Base-by-base conservation (phyloP, 2,113 vertebrate species). In the Amphiprion ocellaris region DNA sequence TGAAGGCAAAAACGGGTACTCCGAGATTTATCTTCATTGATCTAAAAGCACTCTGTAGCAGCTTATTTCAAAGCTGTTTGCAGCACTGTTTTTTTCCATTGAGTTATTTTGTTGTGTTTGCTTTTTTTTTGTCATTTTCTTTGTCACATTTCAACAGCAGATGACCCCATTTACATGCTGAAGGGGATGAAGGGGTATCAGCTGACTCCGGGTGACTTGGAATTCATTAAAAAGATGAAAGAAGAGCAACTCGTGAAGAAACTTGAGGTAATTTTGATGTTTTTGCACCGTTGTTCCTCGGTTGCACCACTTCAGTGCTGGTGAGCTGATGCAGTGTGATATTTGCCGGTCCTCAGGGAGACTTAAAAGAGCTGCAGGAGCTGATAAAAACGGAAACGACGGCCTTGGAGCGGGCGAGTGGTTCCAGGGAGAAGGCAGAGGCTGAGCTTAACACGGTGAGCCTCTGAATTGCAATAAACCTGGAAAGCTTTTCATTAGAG, bases 141-240 rank as follows among this genome's bases (percentile, higher is more conserved):
- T 26, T 50, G 16, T 16, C 17, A n/a, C 19, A 11, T 7, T 17
- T 54, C 21, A 23, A 53, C 80, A 17, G 10, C 70, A 7, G 52
- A 46, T 0, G 73, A 80, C 6, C 56, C 72, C 0, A n/a, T 69
- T 9, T 50, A 66, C 28, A 84, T 93, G 84, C 74, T 95, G 54
- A 91, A 82, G 55, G 92, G 92, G 11, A 94, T 94, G 94, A 87
- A 77, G 67, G 94, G 90, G 0, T 94, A 93, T 44, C 60, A 76
- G 58, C 61, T 85, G 64, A 94, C 89, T 0, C 10, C 46, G 0
- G 19, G 9, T 0, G 94, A 95, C 76, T 41, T 90, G 85, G 89
- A 93, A 14, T 95, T 93, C 4, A 83, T 94, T 2, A 41, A 78
- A n/a, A 89, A 70, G 47, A 73, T 88, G 52, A 84, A 82, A 16